Percentiles rank a stretch among this genome's conserved stretches.
phyloP scores from a whole-genome alignment of 2,113 vertebrate genomes.

The Xiphophorus couchianus region DNA sequence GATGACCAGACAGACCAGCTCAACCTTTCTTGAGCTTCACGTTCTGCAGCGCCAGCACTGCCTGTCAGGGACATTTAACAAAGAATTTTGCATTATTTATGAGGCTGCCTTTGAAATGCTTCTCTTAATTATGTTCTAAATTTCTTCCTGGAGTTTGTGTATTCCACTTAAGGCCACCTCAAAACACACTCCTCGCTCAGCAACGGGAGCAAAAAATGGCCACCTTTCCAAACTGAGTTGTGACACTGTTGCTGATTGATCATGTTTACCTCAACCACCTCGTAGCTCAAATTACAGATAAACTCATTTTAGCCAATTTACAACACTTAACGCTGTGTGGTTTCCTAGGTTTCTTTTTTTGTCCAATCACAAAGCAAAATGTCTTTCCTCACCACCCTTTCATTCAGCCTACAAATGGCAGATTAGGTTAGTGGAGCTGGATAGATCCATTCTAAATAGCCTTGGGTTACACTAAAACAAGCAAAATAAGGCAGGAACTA shows the following conservation, averaged over 20 bases:
- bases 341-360: conserved; percentile 79
- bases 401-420: conserved; percentile 72
- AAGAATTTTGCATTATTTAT: conserved; percentile 82
- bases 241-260: conserved; percentile 70
- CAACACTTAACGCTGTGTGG: conserved; percentile 67
- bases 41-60: conserved; percentile 78
- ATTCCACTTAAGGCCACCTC: conserved; percentile 29
- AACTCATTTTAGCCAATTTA: conserved; percentile 76
- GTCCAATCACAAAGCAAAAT: conserved; percentile 67
- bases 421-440: conserved; percentile 78
- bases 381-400: conserved; percentile 46
- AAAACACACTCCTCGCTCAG: conserved; percentile 36
- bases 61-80: conserved; percentile 77
- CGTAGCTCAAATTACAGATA: conserved; percentile 64
- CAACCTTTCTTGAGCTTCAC: conserved; percentile 69
- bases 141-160: conserved; percentile 61
- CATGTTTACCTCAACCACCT: conserved; percentile 70
- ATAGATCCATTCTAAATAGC: conserved; percentile 78
- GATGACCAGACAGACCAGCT: conserved; percentile 76
- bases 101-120: conserved; percentile 76
- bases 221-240: conserved; percentile 47
- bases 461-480: conserved; percentile 75
- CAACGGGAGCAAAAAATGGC: conserved; percentile 26
- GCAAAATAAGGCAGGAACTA: conserved; percentile 74
- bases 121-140: conserved; percentile 77